phyloP scores from a whole-genome alignment of 2,797 vertebrate species.

The Cetoscarus ocellatus region DNA sequence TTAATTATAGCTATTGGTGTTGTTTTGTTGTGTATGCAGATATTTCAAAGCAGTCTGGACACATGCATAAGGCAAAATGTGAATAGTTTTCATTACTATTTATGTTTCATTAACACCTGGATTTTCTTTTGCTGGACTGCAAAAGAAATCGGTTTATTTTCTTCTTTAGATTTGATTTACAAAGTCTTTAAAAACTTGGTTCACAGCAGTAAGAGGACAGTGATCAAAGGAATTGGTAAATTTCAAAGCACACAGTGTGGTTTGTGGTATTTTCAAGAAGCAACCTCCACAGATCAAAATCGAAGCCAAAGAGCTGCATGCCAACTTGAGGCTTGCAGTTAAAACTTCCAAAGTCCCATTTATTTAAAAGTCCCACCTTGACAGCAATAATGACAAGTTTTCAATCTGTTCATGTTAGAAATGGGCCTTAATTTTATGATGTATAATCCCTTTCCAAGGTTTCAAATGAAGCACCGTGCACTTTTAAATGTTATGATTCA shows the following conservation, averaged over 20 bases:
- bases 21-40: not conserved
- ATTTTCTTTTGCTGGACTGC: not conserved
- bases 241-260: not conserved
- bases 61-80: not conserved
- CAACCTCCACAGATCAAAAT: too few relatives aligned
- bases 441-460: too few relatives aligned
- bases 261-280: not conserved
- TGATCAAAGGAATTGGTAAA: not conserved
- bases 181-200: not conserved
- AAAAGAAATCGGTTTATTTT: not conserved
- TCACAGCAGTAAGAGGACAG: not conserved
- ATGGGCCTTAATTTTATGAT: too few relatives aligned
- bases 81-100: not conserved
- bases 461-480: too few relatives aligned
- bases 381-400: too few relatives aligned
- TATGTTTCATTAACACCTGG: not conserved
- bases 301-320: too few relatives aligned
- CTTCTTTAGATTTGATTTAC: not conserved
- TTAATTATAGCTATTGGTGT: constrained; percentile 18
- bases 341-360: too few relatives aligned
- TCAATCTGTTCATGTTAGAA: too few relatives aligned
- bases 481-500: too few relatives aligned
- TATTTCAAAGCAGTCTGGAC: not conserved
- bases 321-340: too few relatives aligned
- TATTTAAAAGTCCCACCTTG: too few relatives aligned